These are phyloP conservation scores for Pituophis catenifer DNA, from an alignment of 2,113 vertebrate genomes.

Conservation along the genomic window DNA sequence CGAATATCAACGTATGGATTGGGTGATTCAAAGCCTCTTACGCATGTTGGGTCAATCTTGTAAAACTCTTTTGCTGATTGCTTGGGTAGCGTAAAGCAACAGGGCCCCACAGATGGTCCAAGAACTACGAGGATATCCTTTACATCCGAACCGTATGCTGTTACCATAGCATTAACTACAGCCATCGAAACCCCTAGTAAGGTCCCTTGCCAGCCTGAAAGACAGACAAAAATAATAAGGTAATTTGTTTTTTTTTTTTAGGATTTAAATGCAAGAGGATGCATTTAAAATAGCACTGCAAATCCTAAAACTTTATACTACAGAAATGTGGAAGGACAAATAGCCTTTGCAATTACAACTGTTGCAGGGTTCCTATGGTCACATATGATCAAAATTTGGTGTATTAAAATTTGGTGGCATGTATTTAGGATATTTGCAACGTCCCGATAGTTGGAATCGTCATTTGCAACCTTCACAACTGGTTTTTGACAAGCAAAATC, in stretches of 20 bases:
- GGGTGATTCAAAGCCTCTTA: constrained; percentile 68
- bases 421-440: too few relatives aligned
- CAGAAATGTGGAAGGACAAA: background rate
- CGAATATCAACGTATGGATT: constrained; percentile 81
- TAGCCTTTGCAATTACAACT: background rate
- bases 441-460: too few relatives aligned
- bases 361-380: background rate
- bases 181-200: constrained; percentile 85
- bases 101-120: constrained; percentile 87
- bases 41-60: constrained; percentile 80
- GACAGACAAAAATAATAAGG: constrained; percentile 21
- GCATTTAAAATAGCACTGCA: background rate
- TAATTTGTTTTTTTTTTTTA: background rate
- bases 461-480: too few relatives aligned
- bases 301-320: background rate
- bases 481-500: too few relatives aligned
- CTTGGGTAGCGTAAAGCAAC: constrained; percentile 82
- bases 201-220: constrained; percentile 89
- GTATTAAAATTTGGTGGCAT: too few relatives aligned
- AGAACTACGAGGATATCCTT: constrained; percentile 81
- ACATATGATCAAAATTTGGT: too few relatives aligned
- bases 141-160: constrained; percentile 74
- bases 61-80: constrained; percentile 76
- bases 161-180: constrained; percentile 83
- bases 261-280: background rate